These are phyloP conservation scores for Phenacoccus solenopsis DNA, from an alignment of 1,140 invertebrate species.

Conservation along the genomic window DNA sequence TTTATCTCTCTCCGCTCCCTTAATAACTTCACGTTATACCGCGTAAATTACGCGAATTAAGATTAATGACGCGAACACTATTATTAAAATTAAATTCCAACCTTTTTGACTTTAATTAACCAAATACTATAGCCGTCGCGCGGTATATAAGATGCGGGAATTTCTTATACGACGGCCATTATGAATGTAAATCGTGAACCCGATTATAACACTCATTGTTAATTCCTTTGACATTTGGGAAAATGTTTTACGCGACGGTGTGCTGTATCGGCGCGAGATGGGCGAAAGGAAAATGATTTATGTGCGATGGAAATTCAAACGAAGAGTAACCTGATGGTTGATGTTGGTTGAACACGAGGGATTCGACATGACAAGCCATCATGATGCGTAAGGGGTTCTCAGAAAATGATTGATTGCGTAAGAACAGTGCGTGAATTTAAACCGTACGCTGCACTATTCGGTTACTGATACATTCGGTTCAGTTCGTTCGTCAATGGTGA, in stretches of 20 bases:
- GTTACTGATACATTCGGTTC: no score
- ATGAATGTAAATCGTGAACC: not conserved
- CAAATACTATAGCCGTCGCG: not conserved
- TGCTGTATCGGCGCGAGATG: not conserved
- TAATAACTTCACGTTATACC: not conserved
- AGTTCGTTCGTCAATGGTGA: no score
- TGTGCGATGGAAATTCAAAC: not conserved
- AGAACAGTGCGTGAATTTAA: no score
- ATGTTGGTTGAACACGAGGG: not conserved
- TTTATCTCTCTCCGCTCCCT: not conserved
- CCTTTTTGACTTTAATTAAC: constrained; percentile 2
- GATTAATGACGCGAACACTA: not conserved
- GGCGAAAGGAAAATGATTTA: not conserved
- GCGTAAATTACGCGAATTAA: not conserved
- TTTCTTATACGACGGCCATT: not conserved
- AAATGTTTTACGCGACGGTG: not conserved
- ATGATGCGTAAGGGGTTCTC: not conserved
- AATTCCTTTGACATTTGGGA: not conserved
- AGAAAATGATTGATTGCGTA: not conserved
- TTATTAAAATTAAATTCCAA: not conserved
- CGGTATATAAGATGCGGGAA: not conserved
- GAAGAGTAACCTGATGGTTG: not conserved
- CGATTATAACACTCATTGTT: no score
- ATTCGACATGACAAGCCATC: not conserved
- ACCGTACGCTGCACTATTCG: no score